Evolutionary conservation across 2,888 invertebrate genomes (phyloP).

Genomic region (Axea sp.): DNA sequence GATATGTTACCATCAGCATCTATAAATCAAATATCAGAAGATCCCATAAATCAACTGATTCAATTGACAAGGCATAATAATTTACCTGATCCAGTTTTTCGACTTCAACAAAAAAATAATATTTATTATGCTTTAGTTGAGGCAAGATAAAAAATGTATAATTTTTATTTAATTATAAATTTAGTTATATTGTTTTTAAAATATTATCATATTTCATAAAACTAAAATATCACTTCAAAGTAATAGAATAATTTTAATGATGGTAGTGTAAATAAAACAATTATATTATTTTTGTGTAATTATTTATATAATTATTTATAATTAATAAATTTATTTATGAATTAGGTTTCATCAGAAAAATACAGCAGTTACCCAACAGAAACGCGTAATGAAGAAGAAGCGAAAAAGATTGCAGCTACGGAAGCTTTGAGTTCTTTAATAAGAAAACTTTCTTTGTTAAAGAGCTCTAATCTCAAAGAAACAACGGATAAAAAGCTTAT

Average conservation of each 20-base stretch:
- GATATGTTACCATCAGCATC: too few relatives aligned
- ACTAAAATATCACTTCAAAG: too few relatives aligned
- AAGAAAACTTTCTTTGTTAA: conserved; percentile 68
- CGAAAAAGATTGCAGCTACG: conserved; percentile 78
- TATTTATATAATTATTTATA: too few relatives aligned
- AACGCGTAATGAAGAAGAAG: conserved; percentile 74
- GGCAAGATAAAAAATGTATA: too few relatives aligned
- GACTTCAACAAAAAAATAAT: background rate
- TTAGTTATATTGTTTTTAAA: too few relatives aligned
- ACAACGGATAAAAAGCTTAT: conserved; percentile 69
- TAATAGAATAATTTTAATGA: too few relatives aligned
- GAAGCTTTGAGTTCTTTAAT: conserved; percentile 76
- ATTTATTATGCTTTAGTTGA: conserved; percentile 9
- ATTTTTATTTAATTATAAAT: too few relatives aligned
- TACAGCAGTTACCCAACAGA: conserved; percentile 80
- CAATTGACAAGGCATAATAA: conserved; percentile 4
- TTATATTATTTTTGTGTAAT: too few relatives aligned
- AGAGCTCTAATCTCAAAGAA: conserved; percentile 66
- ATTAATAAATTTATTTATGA: too few relatives aligned
- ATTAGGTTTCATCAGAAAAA: conserved; percentile 61
- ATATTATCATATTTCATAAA: background rate
- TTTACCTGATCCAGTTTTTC: conserved; percentile 4
- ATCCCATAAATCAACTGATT: conserved; percentile 1
- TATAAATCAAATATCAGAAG: too few relatives aligned
- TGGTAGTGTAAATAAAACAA: too few relatives aligned